Percentiles rank a stretch among this genome's conserved stretches.
phyloP scores from a whole-genome alignment of 2,113 vertebrate species.

The Thinocorus orbignyianus region DNA sequence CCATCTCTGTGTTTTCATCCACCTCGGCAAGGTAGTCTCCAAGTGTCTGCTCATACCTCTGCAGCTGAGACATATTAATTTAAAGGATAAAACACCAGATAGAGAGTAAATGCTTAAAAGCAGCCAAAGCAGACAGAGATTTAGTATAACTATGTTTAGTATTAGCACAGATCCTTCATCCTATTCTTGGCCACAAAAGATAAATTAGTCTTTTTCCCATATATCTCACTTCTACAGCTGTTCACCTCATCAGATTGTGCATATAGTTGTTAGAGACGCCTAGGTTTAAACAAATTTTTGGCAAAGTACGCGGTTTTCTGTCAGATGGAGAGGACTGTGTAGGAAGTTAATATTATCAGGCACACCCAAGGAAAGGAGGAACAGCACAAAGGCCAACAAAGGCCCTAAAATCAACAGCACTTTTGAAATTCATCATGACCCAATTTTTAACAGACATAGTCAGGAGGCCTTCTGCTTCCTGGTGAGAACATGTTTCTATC shows the following conservation, averaged over 20 bases:
- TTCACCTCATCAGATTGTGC: background rate
- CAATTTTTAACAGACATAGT: background rate
- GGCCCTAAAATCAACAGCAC: background rate
- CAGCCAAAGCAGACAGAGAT: background rate
- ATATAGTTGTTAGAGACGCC: background rate
- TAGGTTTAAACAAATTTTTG: slow-evolving; percentile 8
- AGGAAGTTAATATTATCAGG: background rate
- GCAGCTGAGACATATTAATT: slow-evolving; percentile 12
- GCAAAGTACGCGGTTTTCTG: background rate
- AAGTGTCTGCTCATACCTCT: slow-evolving; percentile 11
- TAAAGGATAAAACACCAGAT: background rate
- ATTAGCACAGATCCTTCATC: background rate
- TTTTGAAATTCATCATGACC: background rate
- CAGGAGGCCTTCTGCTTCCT: background rate
- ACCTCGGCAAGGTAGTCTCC: background rate
- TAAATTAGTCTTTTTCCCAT: background rate
- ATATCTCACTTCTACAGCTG: background rate
- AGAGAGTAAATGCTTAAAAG: slow-evolving; percentile 7
- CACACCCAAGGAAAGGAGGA: background rate
- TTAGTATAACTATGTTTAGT: background rate
- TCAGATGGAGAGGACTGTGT: background rate
- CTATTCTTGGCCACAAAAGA: slow-evolving; percentile 5
- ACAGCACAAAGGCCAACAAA: background rate
- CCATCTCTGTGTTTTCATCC: background rate
- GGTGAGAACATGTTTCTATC: background rate